phyloP scores from a whole-genome alignment of 2,797 vertebrate species.

The Triplophysa yarkandensis region DNA sequence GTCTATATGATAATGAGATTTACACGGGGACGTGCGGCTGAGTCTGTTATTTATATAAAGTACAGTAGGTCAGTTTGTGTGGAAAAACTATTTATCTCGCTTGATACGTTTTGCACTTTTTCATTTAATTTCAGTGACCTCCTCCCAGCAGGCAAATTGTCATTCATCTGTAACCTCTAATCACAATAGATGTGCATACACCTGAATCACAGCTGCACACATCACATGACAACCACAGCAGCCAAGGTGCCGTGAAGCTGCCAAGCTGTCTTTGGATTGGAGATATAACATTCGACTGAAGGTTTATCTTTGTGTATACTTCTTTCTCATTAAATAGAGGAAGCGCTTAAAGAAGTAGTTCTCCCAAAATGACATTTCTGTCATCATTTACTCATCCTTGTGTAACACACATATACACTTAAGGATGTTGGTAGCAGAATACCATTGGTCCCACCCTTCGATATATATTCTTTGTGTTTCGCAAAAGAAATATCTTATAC shows the following conservation, averaged over 20 bases:
- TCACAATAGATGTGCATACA: slow-evolving; percentile 1
- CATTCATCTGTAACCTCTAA: slow-evolving; percentile 22
- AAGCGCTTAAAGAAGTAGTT: not conserved
- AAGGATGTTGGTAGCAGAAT: no score
- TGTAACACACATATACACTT: no score
- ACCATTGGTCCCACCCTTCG: no score
- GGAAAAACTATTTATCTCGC: not conserved
- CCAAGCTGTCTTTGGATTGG: not conserved
- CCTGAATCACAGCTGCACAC: slow-evolving; percentile 12
- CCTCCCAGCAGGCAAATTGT: slow-evolving; percentile 21
- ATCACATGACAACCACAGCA: not conserved
- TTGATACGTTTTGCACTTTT: not conserved
- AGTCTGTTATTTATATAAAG: slow-evolving; percentile 5
- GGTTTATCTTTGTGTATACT: not conserved
- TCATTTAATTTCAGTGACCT: slow-evolving; percentile 6
- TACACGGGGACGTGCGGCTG: not conserved
- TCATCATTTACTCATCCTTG: no score
- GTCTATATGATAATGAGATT: slow-evolving; percentile 40
- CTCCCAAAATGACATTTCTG: not conserved
- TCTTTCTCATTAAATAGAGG: not conserved
- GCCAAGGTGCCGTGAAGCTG: not conserved
- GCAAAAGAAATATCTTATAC: no score
- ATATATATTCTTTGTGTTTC: no score
- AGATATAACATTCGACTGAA: not conserved
- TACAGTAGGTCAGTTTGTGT: slow-evolving; percentile 3